A percentile compares a stretch with the other conserved stretches of the same genome.
Evolutionary conservation across 2,888 invertebrate species (phyloP).

Genomic region (Oxycera nigricornis): DNA sequence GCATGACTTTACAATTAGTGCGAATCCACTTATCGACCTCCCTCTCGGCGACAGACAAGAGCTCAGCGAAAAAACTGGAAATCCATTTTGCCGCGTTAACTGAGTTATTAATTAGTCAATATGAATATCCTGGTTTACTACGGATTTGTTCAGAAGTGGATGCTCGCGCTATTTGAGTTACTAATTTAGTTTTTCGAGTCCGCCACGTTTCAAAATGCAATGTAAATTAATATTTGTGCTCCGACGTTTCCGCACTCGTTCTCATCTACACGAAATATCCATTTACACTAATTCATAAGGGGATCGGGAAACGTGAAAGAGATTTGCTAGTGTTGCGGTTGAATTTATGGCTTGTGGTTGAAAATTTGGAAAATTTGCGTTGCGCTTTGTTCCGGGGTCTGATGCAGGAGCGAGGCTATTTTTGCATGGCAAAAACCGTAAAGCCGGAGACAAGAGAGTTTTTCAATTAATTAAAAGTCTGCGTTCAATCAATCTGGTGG

Average conservation of each 20-base stretch:
- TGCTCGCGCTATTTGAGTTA: neutral
- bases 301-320: neutral
- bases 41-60: neutral
- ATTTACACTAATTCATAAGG: neutral
- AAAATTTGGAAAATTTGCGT: neutral
- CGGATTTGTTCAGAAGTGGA: neutral
- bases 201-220: neutral
- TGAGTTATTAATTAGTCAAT: constrained; percentile 4
- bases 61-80: neutral
- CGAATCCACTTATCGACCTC: neutral
- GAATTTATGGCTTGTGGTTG: neutral
- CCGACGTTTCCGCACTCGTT: too few species aligned
- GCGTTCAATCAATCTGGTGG: neutral
- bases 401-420: too few species aligned
- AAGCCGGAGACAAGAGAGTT: neutral
- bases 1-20: constrained; percentile 8
- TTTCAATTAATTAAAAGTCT: neutral
- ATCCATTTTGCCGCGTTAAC: neutral
- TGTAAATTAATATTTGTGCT: neutral
- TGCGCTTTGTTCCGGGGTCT: neutral
- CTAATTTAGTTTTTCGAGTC: neutral
- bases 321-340: neutral
- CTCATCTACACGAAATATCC: constrained; percentile 1
- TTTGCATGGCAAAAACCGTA: too few species aligned
- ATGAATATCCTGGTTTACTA: neutral